These are phyloP conservation scores for Diplazon laetatorius DNA, from an alignment of 2,888 invertebrate species.

Conservation along the genomic window DNA sequence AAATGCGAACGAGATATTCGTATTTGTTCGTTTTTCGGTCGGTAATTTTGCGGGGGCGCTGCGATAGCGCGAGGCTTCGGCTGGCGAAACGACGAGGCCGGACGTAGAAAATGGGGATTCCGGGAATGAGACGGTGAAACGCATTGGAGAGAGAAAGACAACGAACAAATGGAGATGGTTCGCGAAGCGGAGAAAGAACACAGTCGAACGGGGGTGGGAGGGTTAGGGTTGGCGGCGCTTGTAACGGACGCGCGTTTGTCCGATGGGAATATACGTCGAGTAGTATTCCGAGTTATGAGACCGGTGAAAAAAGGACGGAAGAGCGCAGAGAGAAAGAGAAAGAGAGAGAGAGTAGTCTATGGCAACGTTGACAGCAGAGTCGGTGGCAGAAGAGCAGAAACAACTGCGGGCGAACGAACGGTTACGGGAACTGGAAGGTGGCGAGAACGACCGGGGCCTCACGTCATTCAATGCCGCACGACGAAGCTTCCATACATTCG, in stretches of 20 bases:
- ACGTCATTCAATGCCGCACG: constrained; percentile 61
- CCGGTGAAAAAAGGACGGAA: constrained; percentile 18
- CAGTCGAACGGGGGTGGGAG: constrained; percentile 23
- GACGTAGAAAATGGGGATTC: constrained; percentile 16
- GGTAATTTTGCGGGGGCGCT: constrained; percentile 29
- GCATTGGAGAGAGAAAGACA: constrained; percentile 18
- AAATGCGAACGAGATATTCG: constrained; percentile 31
- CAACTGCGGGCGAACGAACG: constrained; percentile 57
- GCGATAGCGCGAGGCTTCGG: constrained; percentile 38
- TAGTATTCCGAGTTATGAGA: constrained; percentile 54
- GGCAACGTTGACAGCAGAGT: constrained; percentile 46
- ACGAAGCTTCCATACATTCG: constrained; percentile 57
- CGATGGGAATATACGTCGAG: constrained; percentile 58
- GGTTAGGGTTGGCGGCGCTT: constrained; percentile 23
- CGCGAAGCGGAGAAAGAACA: constrained; percentile 29
- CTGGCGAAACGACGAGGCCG: constrained; percentile 19
- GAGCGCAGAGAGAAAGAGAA: constrained; percentile 14
- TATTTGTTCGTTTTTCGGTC: constrained; percentile 42
- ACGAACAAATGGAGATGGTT: constrained; percentile 39
- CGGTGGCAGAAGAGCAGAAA: constrained; percentile 43
- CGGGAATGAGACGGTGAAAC: constrained; percentile 20
- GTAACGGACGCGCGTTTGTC: constrained; percentile 57
- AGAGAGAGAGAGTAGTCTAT: constrained; percentile 17
- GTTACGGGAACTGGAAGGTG: constrained; percentile 48
- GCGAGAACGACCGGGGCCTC: constrained; percentile 54